Conservation (phyloP, 1,140 invertebrate species). For the Teleogryllus occipitalis region DNA sequence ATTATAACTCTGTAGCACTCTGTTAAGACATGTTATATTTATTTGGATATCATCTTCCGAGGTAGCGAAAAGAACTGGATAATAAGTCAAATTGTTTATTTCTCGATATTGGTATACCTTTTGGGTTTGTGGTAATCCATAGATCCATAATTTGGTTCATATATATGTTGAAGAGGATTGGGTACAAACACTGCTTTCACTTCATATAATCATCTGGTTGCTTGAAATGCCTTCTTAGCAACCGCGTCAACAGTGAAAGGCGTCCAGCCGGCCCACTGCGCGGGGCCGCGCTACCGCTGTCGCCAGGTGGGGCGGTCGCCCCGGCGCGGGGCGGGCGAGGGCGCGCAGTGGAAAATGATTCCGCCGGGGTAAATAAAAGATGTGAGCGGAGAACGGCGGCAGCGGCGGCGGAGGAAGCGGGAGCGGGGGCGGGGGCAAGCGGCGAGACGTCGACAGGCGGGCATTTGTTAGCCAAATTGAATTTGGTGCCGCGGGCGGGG, state of each 20-base stretch:
- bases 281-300: no score
- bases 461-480: slow-evolving; percentile 4
- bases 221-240: neutral
- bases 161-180: no score
- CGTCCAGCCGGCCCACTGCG: neutral
- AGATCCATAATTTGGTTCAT: no score
- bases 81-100: no score
- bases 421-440: neutral
- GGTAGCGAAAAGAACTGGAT: no score
- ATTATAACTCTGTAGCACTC: no score
- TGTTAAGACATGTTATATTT: no score
- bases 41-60: no score
- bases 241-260: no score
- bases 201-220: neutral
- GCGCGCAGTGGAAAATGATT: neutral
- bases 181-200: no score
- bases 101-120: no score
- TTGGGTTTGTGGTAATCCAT: no score
- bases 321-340: neutral
- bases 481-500: neutral
- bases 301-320: neutral
- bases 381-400: neutral
- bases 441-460: neutral
- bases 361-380: neutral
- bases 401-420: neutral